These are phyloP conservation scores for Conus ventricosus DNA, from an alignment of 1,140 invertebrate genomes.

Conservation along the genomic window DNA sequence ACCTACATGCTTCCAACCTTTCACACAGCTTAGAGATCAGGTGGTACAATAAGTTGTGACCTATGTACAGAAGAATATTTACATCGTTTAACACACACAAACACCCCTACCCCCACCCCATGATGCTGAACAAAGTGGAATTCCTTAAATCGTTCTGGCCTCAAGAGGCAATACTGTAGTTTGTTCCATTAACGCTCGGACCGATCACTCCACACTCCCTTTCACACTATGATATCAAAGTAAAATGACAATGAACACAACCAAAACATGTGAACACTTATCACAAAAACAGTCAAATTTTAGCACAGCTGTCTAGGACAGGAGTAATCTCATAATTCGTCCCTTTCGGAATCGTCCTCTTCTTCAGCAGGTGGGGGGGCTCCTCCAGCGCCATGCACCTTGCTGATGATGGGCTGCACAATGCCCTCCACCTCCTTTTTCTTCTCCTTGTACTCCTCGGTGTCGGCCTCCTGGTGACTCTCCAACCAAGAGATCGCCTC, in stretches of 20 bases:
- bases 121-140: neutral
- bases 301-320: neutral
- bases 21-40: neutral
- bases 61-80: neutral
- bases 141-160: neutral
- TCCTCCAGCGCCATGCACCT: conserved; percentile 87
- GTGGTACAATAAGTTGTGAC: neutral
- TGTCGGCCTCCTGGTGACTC: conserved; percentile 94
- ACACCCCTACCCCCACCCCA: neutral
- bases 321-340: conserved; percentile 56
- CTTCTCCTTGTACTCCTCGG: conserved; percentile 95
- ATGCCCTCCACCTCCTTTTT: conserved; percentile 98
- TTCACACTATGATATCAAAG: neutral
- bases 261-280: neutral
- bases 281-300: neutral
- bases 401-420: conserved; percentile 97
- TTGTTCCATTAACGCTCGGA: neutral
- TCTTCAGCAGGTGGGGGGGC: conserved; percentile 58
- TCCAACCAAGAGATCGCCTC: conserved; percentile 99
- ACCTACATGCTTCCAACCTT: neutral
- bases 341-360: conserved; percentile 45
- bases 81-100: neutral
- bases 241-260: neutral
- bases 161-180: neutral
- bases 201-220: neutral